A percentile compares a stretch with the other conserved stretches of the same genome.
Evolutionary conservation across 1,140 invertebrate genomes (phyloP).

Genomic region (Drosophila insularis): DNA sequence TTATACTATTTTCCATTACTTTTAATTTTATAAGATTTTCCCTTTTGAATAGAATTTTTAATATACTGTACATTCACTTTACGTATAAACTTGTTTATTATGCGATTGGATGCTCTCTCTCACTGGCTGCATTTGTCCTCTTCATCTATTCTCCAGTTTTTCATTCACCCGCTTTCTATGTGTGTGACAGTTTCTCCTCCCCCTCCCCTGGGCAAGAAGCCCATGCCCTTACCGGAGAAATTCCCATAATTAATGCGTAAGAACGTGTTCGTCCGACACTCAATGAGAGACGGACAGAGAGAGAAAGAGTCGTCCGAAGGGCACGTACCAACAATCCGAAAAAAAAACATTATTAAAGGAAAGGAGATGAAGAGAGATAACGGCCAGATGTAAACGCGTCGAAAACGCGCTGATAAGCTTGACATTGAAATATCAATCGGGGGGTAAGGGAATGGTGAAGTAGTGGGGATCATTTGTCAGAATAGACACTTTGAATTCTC

Average conservation of each 20-base stretch:
- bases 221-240: slow-evolving; percentile 31
- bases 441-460: background rate
- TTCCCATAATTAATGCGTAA: slow-evolving; percentile 75
- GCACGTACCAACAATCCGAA: slow-evolving; percentile 23
- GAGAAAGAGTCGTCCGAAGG: slow-evolving; percentile 18
- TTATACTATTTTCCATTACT: too few species aligned
- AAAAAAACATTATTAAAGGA: slow-evolving; percentile 11
- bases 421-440: slow-evolving; percentile 36
- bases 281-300: background rate
- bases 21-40: too few species aligned
- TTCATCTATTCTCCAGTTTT: slow-evolving; percentile 12
- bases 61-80: too few species aligned
- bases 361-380: background rate
- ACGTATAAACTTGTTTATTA: background rate
- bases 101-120: background rate
- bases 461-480: background rate
- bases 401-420: slow-evolving; percentile 13
- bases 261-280: slow-evolving; percentile 25
- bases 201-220: too few species aligned
- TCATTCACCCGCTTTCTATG: slow-evolving; percentile 11
- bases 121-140: background rate
- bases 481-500: slow-evolving; percentile 24
- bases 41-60: background rate
- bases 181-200: slow-evolving; percentile 22
- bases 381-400: background rate